Conservation (phyloP, 2,113 vertebrate genomes). For the Etheostoma cragini region DNA sequence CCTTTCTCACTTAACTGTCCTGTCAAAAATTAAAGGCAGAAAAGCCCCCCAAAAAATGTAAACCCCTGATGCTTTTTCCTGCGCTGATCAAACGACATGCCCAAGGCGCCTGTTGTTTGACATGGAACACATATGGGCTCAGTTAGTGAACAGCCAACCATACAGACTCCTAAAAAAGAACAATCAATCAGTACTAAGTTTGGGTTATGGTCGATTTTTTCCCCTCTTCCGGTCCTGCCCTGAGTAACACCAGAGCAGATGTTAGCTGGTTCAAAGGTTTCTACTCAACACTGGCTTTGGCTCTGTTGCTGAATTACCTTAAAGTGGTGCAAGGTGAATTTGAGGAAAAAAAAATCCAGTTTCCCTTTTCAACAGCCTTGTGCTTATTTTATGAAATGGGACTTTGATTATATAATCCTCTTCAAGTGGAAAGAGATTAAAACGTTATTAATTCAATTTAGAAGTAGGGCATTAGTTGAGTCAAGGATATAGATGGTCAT, state of each 20-base stretch:
- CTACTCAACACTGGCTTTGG: background rate
- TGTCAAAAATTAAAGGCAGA: too few species aligned
- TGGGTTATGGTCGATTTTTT: constrained; percentile 20
- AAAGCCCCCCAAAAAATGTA: constrained; percentile 9
- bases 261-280: constrained; percentile 25
- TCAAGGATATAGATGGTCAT: constrained; percentile 31
- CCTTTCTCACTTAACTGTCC: too few species aligned
- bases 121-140: constrained; percentile 58
- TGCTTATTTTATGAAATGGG: constrained; percentile 14
- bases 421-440: constrained; percentile 44
- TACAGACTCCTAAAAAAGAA: constrained; percentile 33
- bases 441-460: constrained; percentile 28
- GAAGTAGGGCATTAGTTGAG: constrained; percentile 30
- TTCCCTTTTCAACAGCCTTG: constrained; percentile 10
- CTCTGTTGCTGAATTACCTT: constrained; percentile 7
- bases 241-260: constrained; percentile 36
- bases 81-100: constrained; percentile 60
- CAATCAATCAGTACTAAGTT: constrained; percentile 38
- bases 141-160: constrained; percentile 40
- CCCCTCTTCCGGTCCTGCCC: background rate
- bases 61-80: constrained; percentile 36
- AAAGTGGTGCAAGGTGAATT: background rate
- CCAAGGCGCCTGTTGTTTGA: constrained; percentile 57
- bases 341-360: background rate
- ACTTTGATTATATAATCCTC: constrained; percentile 36